These are phyloP conservation scores for Porites lobata DNA, from an alignment of 92 coral and sea anemone species.

Conservation along the genomic window DNA sequence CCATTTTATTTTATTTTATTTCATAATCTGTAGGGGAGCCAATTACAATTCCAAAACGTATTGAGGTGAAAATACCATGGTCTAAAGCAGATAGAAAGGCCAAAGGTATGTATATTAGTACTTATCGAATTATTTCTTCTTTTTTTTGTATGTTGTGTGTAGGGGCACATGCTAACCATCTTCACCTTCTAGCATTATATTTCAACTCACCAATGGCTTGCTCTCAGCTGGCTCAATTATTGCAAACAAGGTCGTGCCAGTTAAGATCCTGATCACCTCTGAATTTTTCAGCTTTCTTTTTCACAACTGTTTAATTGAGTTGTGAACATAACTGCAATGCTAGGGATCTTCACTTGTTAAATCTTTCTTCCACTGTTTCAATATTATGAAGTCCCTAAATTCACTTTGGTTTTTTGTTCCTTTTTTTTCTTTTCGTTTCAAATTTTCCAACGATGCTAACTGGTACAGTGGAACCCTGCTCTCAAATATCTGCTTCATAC, in stretches of 20 bases:
- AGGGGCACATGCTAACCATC: too few relatives aligned
- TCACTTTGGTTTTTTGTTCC: not conserved
- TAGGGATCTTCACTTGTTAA: slow-evolving; percentile 21
- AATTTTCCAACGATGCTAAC: not conserved
- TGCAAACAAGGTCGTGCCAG: not conserved
- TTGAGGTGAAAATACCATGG: too few relatives aligned
- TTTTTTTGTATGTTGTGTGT: too few relatives aligned
- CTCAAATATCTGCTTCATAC: slow-evolving; percentile 6
- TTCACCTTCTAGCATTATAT: too few relatives aligned
- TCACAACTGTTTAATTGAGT: slow-evolving; percentile 16
- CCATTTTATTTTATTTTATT: not conserved
- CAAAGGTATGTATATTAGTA: slow-evolving; percentile 29
- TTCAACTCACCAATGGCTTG: too few relatives aligned
- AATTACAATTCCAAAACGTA: slow-evolving; percentile 23
- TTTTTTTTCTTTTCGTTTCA: too few relatives aligned
- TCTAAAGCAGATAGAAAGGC: slow-evolving; percentile 19
- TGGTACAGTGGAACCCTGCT: slow-evolving; percentile 14
- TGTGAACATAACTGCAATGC: slow-evolving; percentile 14
- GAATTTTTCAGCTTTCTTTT: not conserved
- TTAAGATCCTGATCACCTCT: not conserved
- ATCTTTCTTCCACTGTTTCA: not conserved
- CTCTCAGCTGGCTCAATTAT: too few relatives aligned
- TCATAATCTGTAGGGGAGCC: slow-evolving; percentile 21
- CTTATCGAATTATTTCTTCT: not conserved
- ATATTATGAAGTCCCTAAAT: not conserved